Evolutionary conservation across 1,140 invertebrate genomes (phyloP), one percentile per base, ranked within the genome.

Genomic region (Aleiodes sp.): DNA sequence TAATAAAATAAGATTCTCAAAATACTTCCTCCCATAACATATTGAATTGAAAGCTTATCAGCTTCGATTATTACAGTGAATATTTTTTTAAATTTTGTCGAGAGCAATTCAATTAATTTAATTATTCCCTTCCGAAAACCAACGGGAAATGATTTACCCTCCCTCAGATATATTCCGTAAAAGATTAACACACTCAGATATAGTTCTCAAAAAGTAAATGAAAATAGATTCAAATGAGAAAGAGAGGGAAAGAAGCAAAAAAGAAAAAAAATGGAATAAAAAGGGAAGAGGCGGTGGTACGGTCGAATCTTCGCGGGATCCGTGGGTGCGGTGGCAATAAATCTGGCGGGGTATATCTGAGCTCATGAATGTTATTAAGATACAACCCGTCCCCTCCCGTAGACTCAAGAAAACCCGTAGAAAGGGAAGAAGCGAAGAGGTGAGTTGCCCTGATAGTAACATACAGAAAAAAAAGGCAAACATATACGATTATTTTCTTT

Each of bases 291-390:
- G n/a, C n/a, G n/a, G n/a, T n/a, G n/a, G n/a, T 61, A 65, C 52
- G 67, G 67, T 66, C 72, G 71, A 79, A 80, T 80, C 75, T 82
- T 81, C 70, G 80, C 71, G 72, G 81, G 75, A 83, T 84, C 78
- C 79, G 74, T 76, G 76, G 79, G 78, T 82, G 80, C 80, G 72
- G 74, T 70, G 75, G 83, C 78, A 85, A 85, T 85, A 85, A 85
- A 85, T 85, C 82, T 85, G 75, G 76, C 78, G 82, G 26, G 79
- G 84, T 85, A 85, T 85, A 84, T 86, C 84, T 85, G 81, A 86
- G 84, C 84, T 86, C 84, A 86, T 86, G 84, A 86, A 86, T 86
- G 84, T 86, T 86, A 86, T 86, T 86, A 86, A 85, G 84, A 86
- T 86, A 86, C 84, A 86, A 86, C 80, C 82, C 80, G 82, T 79